phyloP scores from a whole-genome alignment of 2,797 vertebrate species.

The Otus scops region DNA sequence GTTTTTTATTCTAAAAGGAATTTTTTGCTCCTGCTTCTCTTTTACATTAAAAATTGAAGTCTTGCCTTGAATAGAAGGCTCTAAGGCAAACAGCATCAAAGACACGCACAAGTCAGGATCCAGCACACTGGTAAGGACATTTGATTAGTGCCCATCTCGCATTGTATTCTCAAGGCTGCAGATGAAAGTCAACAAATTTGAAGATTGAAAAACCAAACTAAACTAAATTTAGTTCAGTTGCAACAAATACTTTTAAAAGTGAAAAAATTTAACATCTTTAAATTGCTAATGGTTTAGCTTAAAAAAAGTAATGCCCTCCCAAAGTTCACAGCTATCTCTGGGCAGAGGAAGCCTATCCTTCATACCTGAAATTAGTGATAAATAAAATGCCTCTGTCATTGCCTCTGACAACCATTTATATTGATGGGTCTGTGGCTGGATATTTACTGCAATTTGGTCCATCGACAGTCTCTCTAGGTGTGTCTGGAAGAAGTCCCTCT shows the following conservation, averaged over 20 bases:
- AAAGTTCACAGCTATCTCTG: background rate
- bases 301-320: background rate
- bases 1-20: background rate
- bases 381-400: background rate
- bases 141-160: background rate
- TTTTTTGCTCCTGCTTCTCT: background rate
- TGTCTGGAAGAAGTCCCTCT: background rate
- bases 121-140: background rate
- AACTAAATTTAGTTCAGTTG: background rate
- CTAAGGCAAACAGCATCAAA: conserved; percentile 29
- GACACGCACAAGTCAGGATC: background rate
- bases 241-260: background rate
- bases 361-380: background rate
- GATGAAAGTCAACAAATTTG: background rate
- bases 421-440: background rate
- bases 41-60: conserved; percentile 34
- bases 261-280: background rate
- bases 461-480: background rate
- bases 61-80: conserved; percentile 23
- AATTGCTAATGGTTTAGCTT: background rate
- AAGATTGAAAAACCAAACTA: background rate
- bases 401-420: background rate
- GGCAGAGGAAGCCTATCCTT: background rate
- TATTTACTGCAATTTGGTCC: background rate
- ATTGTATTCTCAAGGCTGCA: background rate